Base-by-base conservation (phyloP, 30 jellyfish, hydroid and myxozoan species). In the Aurelia coerulea region DNA sequence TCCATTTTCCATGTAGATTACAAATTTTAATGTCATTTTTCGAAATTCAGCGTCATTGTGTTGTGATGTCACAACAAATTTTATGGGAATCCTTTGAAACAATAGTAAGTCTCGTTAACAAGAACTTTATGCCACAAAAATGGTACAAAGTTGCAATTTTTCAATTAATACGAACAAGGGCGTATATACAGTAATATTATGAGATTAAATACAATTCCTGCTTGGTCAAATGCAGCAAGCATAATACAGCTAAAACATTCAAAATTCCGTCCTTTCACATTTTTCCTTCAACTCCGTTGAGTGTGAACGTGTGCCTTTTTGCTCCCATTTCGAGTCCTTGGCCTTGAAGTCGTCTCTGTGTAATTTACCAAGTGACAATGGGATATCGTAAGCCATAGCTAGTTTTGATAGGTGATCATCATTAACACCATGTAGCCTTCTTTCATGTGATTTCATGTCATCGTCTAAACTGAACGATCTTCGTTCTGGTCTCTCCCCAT, bases 381-480 rank as follows among this genome's bases (percentile, higher is more conserved):
- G 97, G 10, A 95, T 95, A 77, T 95, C 99, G 72, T 82, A 95
- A 11, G 99, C 99, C 87, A 85, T 84, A 10, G 99, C 99, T 11
- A 95, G 79, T 64, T 84, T 95, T 76, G 99, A 95, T 14, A 95
- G 80, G 39, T 94, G 98, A 32, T 95, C 99, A 67, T 95, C 99
- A n/a, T 69, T 74, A 5, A 71, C 91, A 62, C 92, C 88, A 32
- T 88, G 86, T 16, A 78, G 62, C 50, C 92, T 63, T 23, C 97
- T 66, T 62, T 81, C 91, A 17, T 58, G 88, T 10, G 79, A 56
- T 41, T 32, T 59, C 85, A 71, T 50, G 23, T 78, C 88, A 0
- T 82, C 92, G 23, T 80, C 88, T 37, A 54, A 7, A 23, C 50
- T 69, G 42, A 67, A 76, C 1, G 75, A 33, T 42, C 96, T 65